These are phyloP conservation scores for Phataginus tricuspis DNA, from an alignment of 2,797 vertebrate species.

Conservation along the genomic window DNA sequence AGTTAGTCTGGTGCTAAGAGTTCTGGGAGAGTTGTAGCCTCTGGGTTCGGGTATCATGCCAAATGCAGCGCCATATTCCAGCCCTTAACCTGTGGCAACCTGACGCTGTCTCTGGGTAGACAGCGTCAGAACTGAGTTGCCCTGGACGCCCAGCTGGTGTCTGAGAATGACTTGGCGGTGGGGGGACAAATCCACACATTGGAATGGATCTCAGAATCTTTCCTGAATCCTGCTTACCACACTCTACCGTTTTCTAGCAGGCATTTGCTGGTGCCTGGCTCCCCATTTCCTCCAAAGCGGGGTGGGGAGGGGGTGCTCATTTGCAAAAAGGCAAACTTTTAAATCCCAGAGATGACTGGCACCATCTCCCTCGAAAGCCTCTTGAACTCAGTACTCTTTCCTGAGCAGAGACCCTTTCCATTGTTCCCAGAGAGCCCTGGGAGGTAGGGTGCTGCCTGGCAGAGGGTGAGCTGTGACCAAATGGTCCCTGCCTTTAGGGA, in stretches of 20 bases:
- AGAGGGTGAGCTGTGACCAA: not conserved
- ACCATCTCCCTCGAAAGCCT: not conserved
- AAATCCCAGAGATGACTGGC: not conserved
- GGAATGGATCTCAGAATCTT: too few species aligned
- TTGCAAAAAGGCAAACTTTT: not conserved
- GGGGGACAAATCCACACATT: too few species aligned
- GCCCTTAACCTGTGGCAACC: too few species aligned
- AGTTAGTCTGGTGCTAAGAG: not conserved
- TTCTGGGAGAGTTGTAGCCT: not conserved
- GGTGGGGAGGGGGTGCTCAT: not conserved
- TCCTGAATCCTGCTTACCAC: not conserved
- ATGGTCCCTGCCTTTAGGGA: not conserved
- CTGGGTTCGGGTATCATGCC: too few species aligned
- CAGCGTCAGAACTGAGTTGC: too few species aligned
- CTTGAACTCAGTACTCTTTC: not conserved
- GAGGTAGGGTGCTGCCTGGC: not conserved
- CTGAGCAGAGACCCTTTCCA: not conserved
- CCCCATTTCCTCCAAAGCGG: not conserved
- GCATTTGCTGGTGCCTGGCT: not conserved
- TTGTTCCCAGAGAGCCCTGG: not conserved
- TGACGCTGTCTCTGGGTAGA: too few species aligned
- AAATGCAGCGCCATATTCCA: too few species aligned
- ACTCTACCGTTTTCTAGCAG: not conserved
- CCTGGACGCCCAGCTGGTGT: too few species aligned
- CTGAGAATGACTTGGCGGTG: not conserved